Evolutionary conservation across 1,140 invertebrate genomes (phyloP), one percentile per base, ranked within the genome.

Genomic region (Cataglyphis hispanica): DNA sequence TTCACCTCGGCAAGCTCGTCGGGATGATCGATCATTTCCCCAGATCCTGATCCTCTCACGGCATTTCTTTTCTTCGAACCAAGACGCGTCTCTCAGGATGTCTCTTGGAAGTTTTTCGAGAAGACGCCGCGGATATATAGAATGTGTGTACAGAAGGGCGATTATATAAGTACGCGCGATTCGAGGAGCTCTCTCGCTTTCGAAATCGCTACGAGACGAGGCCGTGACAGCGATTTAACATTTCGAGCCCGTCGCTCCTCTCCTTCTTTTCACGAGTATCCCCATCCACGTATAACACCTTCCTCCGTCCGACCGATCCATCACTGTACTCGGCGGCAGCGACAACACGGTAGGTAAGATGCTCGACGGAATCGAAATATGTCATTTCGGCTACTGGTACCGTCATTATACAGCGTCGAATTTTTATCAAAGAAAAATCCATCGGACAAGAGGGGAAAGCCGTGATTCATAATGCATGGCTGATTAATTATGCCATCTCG

Each of bases 251-350:
- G 67, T n/a, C 64, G 27, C 11, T 43, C 27, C 19, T n/a, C 58
- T 22, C 56, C 25, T 25, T 64, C 83, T 84, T 50, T 67, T 43
- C 83, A 58, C 50, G 64, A 46, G 34, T 83, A 74, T 67, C 69
- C 77, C 16, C 70, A 27, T 13, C 40, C 67, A 84, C 31, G 60
- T 34, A 19, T 53, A 69, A 46, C 69, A 84, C 50, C 85, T 84
- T 75, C 64, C 69, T 22, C 27, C 58, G 53, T 31, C 27, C 64
- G 74, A 75, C 43, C 90, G 77, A 92, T 92, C 91, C 89, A 92
- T 92, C 91, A 92, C 85, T 78, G 89, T 88, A 86, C 75, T 70
- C 72, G 69, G 43, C 87, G 89, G 83, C 89, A 91, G 85, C 64
- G 83, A 90, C 90, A 87, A 91, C 84, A 72, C 40, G 63, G 78